Percentiles rank a stretch among this genome's conserved stretches.
Evolutionary conservation across 2,113 vertebrate species (phyloP).

Genomic region (Nothobranchius kuhntae): DNA sequence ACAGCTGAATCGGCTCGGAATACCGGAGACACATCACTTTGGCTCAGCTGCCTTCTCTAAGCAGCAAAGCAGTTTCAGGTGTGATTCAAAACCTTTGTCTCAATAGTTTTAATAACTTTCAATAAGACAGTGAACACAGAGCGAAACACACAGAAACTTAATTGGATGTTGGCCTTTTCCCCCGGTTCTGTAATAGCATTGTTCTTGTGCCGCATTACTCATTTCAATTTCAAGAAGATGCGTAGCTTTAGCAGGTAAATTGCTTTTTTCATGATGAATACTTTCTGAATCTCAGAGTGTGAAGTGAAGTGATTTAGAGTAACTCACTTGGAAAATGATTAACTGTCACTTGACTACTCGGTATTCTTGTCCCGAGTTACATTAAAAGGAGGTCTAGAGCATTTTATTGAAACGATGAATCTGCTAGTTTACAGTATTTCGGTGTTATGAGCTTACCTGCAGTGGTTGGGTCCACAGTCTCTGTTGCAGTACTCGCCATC

Average conservation of each 20-base stretch:
- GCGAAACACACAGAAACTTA: constrained; percentile 62
- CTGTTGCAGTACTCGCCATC: constrained; percentile 92
- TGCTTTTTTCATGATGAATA: constrained; percentile 62
- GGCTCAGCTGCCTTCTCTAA: constrained; percentile 27
- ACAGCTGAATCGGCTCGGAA: constrained; percentile 60
- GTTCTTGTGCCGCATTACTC: constrained; percentile 63
- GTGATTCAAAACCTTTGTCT: constrained; percentile 46
- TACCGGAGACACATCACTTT: constrained; percentile 22
- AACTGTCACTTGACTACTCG: constrained; percentile 50
- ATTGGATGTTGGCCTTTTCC: constrained; percentile 75
- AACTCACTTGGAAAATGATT: constrained; percentile 64
- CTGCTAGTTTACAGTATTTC: background rate
- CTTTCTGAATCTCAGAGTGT: constrained; percentile 51
- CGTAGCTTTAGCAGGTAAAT: constrained; percentile 61
- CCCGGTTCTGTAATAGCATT: constrained; percentile 63
- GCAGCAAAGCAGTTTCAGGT: constrained; percentile 51
- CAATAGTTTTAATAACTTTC: constrained; percentile 49
- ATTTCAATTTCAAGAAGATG: constrained; percentile 72
- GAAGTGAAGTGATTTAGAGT: constrained; percentile 59
- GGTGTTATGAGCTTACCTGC: constrained; percentile 83
- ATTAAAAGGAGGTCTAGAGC: constrained; percentile 5
- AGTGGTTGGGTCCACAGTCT: constrained; percentile 95
- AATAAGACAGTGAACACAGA: constrained; percentile 61
- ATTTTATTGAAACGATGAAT: background rate
- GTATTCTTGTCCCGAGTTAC: constrained; percentile 21